Evolutionary conservation across 2,113 vertebrate species (phyloP).

Genomic region (Ochotona princeps): DNA sequence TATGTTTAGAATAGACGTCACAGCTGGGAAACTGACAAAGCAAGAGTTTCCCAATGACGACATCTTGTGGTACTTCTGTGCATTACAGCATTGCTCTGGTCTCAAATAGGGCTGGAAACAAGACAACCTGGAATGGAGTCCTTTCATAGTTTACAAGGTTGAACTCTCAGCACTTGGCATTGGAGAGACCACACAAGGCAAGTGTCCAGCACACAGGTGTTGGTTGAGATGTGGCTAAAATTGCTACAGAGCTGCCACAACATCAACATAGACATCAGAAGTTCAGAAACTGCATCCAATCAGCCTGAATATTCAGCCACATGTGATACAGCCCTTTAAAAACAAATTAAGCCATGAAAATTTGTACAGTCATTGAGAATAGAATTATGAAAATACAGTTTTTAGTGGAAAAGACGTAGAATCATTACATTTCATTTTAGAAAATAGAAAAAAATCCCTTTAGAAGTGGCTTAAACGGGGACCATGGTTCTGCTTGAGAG

Average conservation of each 20-base stretch:
- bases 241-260: background rate
- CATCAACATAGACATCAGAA: constrained; percentile 6
- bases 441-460: constrained; percentile 26
- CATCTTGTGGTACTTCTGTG: constrained; percentile 77
- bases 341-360: background rate
- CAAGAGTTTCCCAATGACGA: constrained; percentile 73
- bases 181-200: background rate
- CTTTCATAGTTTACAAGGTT: constrained; percentile 9
- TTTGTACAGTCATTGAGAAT: background rate
- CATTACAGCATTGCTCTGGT: background rate
- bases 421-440: background rate
- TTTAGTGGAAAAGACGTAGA: background rate
- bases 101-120: background rate
- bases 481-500: background rate
- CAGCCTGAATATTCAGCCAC: background rate
- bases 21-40: constrained; percentile 22
- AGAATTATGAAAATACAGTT: constrained; percentile 15
- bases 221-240: background rate
- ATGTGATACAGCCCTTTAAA: too few species aligned
- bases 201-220: background rate
- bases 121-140: background rate
- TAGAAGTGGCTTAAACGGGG: background rate
- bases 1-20: constrained; percentile 62
- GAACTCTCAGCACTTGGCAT: constrained; percentile 24
- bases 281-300: constrained; percentile 21